Conservation (phyloP, 2,888 invertebrate genomes). For the Ceratothoa steindachneri region DNA sequence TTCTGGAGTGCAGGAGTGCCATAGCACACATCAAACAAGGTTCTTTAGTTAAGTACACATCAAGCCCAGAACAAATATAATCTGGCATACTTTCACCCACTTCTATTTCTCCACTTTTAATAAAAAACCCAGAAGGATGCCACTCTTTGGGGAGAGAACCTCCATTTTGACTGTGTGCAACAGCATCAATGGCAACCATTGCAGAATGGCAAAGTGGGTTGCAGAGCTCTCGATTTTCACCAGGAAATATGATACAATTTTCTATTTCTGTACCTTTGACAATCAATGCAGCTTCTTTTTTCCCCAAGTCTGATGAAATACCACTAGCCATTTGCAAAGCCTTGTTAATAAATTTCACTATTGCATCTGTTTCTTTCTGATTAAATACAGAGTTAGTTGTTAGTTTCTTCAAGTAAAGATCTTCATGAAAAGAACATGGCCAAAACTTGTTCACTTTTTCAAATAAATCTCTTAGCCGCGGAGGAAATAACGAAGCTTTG, state of each 20-base stretch:
- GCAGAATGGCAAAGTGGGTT: slow-evolving; percentile 77
- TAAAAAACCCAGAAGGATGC: slow-evolving; percentile 29
- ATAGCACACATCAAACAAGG: slow-evolving; percentile 94
- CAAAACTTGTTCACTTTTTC: slow-evolving; percentile 62
- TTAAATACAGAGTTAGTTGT: slow-evolving; percentile 52
- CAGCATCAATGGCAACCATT: slow-evolving; percentile 79
- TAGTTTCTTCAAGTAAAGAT: slow-evolving; percentile 67
- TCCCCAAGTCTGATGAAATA: not conserved
- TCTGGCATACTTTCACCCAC: not conserved
- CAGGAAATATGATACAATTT: slow-evolving; percentile 64
- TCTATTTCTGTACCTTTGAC: slow-evolving; percentile 67
- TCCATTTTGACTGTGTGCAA: slow-evolving; percentile 75
- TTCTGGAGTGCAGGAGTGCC: slow-evolving; percentile 88
- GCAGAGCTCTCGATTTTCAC: slow-evolving; percentile 56
- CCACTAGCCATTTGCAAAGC: slow-evolving; percentile 9
- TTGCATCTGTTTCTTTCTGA: slow-evolving; percentile 10
- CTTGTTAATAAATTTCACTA: slow-evolving; percentile 22
- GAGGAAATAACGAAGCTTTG: slow-evolving; percentile 60
- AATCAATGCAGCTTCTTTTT: slow-evolving; percentile 55
- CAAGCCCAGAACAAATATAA: slow-evolving; percentile 64
- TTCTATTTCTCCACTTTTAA: too few relatives aligned
- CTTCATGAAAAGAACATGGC: slow-evolving; percentile 81
- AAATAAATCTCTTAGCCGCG: slow-evolving; percentile 66
- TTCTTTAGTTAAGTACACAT: slow-evolving; percentile 74
- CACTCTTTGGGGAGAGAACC: slow-evolving; percentile 59